A percentile compares a stretch with the other conserved stretches of the same genome.
Conservation (phyloP, 2,797 vertebrate species). For the Chiropotes sagulatus region DNA sequence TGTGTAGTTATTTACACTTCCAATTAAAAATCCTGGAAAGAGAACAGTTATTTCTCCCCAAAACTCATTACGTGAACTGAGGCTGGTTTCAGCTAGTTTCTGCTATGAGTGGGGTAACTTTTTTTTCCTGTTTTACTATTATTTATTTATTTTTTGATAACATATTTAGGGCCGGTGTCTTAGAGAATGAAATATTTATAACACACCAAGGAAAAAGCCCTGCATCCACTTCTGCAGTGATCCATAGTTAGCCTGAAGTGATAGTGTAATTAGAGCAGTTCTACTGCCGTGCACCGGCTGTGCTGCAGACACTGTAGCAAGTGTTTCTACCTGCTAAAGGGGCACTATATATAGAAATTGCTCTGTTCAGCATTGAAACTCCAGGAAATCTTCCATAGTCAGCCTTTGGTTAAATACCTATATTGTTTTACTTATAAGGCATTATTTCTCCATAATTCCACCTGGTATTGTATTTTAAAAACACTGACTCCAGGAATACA, state of each 20-base stretch:
- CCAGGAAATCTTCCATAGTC: background rate
- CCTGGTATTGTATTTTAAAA: background rate
- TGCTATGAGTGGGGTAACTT: background rate
- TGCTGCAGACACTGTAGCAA: background rate
- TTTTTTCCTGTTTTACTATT: background rate
- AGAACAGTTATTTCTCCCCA: conserved; percentile 54
- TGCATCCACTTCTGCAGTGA: background rate
- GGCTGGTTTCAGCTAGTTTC: conserved; percentile 33
- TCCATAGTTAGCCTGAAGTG: background rate
- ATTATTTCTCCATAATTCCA: background rate
- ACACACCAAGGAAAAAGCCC: background rate
- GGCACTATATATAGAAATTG: accelerated
- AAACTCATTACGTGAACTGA: conserved; percentile 24
- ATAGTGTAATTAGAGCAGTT: conserved; percentile 28
- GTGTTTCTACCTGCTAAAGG: background rate
- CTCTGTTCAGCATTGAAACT: accelerated
- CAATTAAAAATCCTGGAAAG: conserved; percentile 61
- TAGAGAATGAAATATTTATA: conserved; percentile 6
- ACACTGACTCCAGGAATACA: background rate
- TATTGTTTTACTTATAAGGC: background rate
- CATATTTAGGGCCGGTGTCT: background rate
- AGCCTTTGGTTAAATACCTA: background rate
- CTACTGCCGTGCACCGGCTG: conserved; percentile 19
- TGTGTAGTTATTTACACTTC: conserved; percentile 43
- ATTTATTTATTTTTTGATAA: background rate